These are phyloP conservation scores for Monoplex corrugatus DNA, from an alignment of 2,888 invertebrate genomes.

Conservation along the genomic window DNA sequence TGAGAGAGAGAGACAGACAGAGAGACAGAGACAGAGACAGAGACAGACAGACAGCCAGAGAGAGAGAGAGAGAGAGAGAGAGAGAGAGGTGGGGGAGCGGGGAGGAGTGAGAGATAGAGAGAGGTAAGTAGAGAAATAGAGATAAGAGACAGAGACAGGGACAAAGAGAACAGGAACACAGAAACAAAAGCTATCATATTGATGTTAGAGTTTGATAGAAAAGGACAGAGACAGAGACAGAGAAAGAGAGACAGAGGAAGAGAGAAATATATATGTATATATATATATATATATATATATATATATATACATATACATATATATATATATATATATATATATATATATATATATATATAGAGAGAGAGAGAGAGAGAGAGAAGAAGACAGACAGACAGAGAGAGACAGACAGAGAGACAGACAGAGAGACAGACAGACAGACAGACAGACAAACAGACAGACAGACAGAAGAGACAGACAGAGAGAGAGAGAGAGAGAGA, in stretches of 20 bases:
- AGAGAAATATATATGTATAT: background rate
- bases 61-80: too few relatives aligned
- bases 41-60: background rate
- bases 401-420: background rate
- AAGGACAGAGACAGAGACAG: background rate
- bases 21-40: too few relatives aligned
- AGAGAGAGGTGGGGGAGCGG: too few relatives aligned
- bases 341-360: background rate
- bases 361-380: background rate
- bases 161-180: background rate
- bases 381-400: conserved; percentile 28
- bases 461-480: background rate
- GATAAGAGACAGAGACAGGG: too few relatives aligned
- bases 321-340: background rate
- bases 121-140: too few relatives aligned
- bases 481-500: background rate
- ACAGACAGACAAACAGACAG: conserved; percentile 32
- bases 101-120: background rate
- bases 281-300: background rate
- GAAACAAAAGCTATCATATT: background rate
- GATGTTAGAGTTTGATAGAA: background rate
- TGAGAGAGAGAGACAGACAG: too few relatives aligned
- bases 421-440: conserved; percentile 12
- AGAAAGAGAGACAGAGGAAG: conserved; percentile 24
- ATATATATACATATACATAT: background rate